phyloP scores from a whole-genome alignment of 2,888 invertebrate genomes.

The Tenthredo notha region DNA sequence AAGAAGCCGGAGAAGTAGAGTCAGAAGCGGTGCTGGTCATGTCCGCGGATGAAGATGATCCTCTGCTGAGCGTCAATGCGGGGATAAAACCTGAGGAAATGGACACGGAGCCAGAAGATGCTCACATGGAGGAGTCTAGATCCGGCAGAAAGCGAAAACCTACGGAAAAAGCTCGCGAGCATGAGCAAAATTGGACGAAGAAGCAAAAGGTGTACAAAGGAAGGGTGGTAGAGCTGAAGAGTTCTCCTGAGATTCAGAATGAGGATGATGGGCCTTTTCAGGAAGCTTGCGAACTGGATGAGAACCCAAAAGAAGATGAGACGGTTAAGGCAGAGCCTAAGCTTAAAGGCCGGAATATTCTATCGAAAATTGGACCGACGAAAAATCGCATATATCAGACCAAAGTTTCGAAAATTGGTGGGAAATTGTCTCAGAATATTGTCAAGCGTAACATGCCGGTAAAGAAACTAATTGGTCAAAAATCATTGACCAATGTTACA shows the following conservation, averaged over 20 bases:
- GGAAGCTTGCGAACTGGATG: conserved; percentile 6
- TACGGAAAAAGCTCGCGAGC: conserved; percentile 75
- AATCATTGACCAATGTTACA: conserved; percentile 56
- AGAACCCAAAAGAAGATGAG: background rate
- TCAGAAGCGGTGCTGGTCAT: background rate
- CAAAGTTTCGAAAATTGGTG: conserved; percentile 52
- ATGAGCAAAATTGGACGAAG: conserved; percentile 72
- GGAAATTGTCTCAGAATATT: conserved; percentile 61
- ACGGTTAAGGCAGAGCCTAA: background rate
- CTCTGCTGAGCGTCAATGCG: background rate
- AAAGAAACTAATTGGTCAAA: conserved; percentile 61
- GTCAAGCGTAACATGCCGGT: conserved; percentile 63
- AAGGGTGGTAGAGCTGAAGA: background rate
- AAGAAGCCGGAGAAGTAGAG: background rate
- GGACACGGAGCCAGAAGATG: conserved; percentile 30
- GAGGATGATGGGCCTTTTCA: background rate
- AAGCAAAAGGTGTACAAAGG: conserved; percentile 68
- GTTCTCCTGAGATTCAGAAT: background rate
- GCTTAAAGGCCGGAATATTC: conserved; percentile 13
- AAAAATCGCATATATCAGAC: conserved; percentile 40
- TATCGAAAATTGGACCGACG: conserved; percentile 47
- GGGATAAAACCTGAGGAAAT: conserved; percentile 34
- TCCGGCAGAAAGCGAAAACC: conserved; percentile 75
- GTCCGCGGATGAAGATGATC: conserved; percentile 36
- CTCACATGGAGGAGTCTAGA: conserved; percentile 70